Base-by-base conservation (phyloP, 2,888 invertebrate genomes). In the Nymphalis urticae region DNA sequence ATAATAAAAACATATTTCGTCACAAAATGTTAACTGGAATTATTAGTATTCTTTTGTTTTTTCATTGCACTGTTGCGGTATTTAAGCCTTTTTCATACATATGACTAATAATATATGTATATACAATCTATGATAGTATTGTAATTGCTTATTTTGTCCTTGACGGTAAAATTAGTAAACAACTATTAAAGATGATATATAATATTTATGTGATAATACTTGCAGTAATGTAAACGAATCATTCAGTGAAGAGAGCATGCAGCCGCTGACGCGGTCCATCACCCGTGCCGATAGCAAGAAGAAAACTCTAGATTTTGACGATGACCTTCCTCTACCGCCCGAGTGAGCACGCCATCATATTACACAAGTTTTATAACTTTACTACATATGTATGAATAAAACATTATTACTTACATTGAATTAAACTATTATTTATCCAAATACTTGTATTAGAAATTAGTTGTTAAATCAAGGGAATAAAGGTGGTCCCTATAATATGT, bases 311-410 rank as follows among this genome's bases (percentile, higher is more conserved):
- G 87, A 89, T 50, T 86, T 84, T 64, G 90, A 90, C 4, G 90
- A 90, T n/a, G 92, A 93, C 58, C 77, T 93, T 58, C 93, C 93
- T 16, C 75, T 93, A 51, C 92, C 93, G 1, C 92, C 92, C 2
- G 93, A 93, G 72, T 92, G 80, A 69, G n/a, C 7, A 19, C 5
- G 13, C 17, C 19, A 21, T 10, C 9, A 27, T 2, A 27, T 32
- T 36, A 48, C 36, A 24, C n/a, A 13, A 50, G 36, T 68, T 68
- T 64, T 53, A 54, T 64, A 53, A 61, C 16, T 59, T 69, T 69
- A 42, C 56, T 62, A 66, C 50, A 42, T 42, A 42, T 42, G 50
- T 51, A 53, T 60, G 47, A 69, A 66, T 69, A 66, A 66, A 65
- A 66, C 1, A 66, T 62, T 65, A 36, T 21, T 36, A 62, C 10